Evolutionary conservation across 2,888 invertebrate genomes (phyloP).

Genomic region (Eupithecia tripunctaria): DNA sequence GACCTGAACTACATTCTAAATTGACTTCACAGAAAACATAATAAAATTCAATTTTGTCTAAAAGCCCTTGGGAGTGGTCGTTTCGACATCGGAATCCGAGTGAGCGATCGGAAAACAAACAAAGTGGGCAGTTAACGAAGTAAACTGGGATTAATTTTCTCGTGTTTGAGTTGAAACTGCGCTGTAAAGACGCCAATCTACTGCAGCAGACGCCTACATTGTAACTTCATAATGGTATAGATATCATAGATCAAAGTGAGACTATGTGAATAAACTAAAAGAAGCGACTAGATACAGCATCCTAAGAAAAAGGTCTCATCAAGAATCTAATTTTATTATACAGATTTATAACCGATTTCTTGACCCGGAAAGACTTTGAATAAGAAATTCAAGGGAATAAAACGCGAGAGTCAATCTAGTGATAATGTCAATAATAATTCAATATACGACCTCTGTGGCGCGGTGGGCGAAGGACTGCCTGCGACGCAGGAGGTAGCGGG

Average conservation of each 20-base stretch:
- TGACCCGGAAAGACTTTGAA: no score
- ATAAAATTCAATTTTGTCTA: constrained; percentile 11
- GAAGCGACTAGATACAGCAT: not conserved
- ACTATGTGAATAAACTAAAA: not conserved
- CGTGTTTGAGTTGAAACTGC: constrained; percentile 60
- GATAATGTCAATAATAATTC: not conserved
- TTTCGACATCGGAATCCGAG: constrained; percentile 36
- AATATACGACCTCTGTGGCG: no score
- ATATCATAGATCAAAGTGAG: not conserved
- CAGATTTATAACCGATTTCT: not conserved
- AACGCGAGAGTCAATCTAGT: not conserved
- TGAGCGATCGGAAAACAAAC: constrained; percentile 62
- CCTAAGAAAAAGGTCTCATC: not conserved
- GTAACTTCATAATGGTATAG: no score
- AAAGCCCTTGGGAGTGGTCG: constrained; percentile 8
- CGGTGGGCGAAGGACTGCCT: no score
- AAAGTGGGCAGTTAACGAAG: constrained; percentile 60
- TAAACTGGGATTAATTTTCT: constrained; percentile 67
- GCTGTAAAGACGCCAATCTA: constrained; percentile 5
- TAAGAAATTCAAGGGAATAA: no score
- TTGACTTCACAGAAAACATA: not conserved
- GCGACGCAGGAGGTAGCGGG: no score
- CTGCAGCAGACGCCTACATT: not conserved
- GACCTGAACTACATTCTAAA: constrained; percentile 8
- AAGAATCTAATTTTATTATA: no score